Conservation (phyloP, 1,140 invertebrate species). For the Heliconius eleuchia region DNA sequence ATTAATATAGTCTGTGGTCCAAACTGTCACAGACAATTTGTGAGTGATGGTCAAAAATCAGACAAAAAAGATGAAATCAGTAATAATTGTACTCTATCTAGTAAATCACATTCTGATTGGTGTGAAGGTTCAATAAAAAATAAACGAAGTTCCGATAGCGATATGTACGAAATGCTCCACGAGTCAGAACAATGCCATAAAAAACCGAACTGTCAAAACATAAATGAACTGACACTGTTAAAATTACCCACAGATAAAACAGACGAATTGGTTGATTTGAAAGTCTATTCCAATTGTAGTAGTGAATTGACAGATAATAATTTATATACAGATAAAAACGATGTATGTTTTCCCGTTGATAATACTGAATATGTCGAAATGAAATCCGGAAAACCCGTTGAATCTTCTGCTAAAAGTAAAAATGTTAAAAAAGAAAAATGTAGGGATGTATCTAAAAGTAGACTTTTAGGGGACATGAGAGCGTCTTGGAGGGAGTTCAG, state of each 20-base stretch:
- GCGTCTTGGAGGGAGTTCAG: constrained; percentile 65
- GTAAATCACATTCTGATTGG: background rate
- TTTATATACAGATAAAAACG: background rate
- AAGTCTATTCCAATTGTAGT: background rate
- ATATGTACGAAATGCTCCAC: constrained; percentile 9
- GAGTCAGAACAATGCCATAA: constrained; percentile 1
- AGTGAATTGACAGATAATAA: background rate
- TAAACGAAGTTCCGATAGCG: constrained; percentile 3
- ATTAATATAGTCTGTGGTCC: constrained; percentile 11
- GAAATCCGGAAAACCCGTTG: background rate
- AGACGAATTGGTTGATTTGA: background rate
- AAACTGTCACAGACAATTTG: background rate
- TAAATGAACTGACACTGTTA: background rate
- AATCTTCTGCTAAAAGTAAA: constrained; percentile 16
- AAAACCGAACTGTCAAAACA: constrained; percentile 8
- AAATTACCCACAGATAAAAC: background rate
- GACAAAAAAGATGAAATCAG: background rate
- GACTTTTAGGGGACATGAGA: constrained; percentile 52
- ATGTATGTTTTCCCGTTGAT: background rate
- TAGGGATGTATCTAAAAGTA: constrained; percentile 37
- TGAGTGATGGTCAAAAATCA: background rate
- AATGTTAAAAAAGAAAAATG: constrained; percentile 32
- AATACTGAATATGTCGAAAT: background rate
- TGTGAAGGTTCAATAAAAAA: constrained; percentile 2
- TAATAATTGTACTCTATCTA: background rate